Base-by-base conservation (phyloP, 2,888 invertebrate genomes). In the Phorcus lineatus region DNA sequence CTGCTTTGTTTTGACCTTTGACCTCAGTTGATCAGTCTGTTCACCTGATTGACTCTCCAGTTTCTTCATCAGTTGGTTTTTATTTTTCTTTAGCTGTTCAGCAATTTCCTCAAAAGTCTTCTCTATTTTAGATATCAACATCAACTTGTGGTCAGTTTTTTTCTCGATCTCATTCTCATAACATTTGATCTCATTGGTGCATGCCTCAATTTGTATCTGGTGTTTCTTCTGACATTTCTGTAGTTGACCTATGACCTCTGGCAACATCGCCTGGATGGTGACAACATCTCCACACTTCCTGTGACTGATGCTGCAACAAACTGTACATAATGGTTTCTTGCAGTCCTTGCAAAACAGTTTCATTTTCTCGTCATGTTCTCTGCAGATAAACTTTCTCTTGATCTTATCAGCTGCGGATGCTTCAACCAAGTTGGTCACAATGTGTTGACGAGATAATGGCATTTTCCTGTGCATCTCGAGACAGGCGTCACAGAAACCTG, bases 281-380 rank as follows among this genome's bases (percentile, higher is more conserved):
- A 28, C 62, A 28, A 62, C 62, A 62, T 62, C 28, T 28, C 24
- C 62, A 62, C 62, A 62, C 62, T 62, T 62, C 24, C 62, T 3
- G 62, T 62, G 62, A 28, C 28, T 62, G 62, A 62, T 62, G 24
- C 62, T 62, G 62, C 62, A 62, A 28, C 62, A 62, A 28, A 62
- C 62, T 16, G 62, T 62, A 62, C 62, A 62, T 24, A 62, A 16
- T 28, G 62, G 13, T 28, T 28, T 28, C 28, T 28, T 62, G 62
- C 62, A 62, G 24, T 62, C 62, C 11, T 62, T 62, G 28, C 62
- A 62, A 22, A 16, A 62, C 11, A 62, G 28, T 62, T 62, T 62
- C 2, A 24, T 62, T 28, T 62, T 62, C 22, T 62, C 62, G 1
- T 62, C 62, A 28, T 62, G 62, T 28, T 28, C 28, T 62, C 13